Percentiles rank a stretch among this genome's conserved stretches.
phyloP scores from a whole-genome alignment of 1,140 invertebrate species.

The Sarcophaga bullata region DNA sequence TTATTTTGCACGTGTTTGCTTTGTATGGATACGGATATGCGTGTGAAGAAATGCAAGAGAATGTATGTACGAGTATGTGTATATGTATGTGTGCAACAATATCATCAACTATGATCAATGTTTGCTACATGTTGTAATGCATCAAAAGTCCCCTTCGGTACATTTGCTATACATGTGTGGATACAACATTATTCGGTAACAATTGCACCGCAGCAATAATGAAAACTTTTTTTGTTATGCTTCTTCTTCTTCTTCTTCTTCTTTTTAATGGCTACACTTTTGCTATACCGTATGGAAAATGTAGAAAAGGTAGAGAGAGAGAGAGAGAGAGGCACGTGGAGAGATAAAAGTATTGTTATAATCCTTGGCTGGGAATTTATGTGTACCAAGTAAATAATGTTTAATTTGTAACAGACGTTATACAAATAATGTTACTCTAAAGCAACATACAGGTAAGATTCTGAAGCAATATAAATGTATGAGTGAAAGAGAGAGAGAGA shows the following conservation, averaged over 20 bases:
- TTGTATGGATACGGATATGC: too few relatives aligned
- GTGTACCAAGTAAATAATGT: neutral
- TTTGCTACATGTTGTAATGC: slow-evolving; percentile 32
- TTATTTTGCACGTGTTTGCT: slow-evolving; percentile 9
- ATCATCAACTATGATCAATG: slow-evolving; percentile 39
- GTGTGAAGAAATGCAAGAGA: too few relatives aligned
- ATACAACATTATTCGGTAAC: slow-evolving; percentile 5
- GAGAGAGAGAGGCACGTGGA: neutral
- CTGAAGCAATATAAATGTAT: too few relatives aligned
- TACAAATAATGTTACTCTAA: neutral
- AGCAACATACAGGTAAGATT: too few relatives aligned
- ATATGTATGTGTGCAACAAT: neutral
- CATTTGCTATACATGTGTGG: neutral
- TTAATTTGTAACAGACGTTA: slow-evolving; percentile 15
- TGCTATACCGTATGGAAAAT: too few relatives aligned
- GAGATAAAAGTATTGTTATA: neutral
- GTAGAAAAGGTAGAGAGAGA: too few relatives aligned
- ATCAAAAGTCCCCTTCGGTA: slow-evolving; percentile 37
- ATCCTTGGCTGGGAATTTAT: neutral
- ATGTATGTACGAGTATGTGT: neutral
- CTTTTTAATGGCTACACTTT: too few relatives aligned
- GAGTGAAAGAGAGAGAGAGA: too few relatives aligned
- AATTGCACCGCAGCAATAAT: slow-evolving; percentile 23
- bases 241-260: too few relatives aligned
- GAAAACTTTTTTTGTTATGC: too few relatives aligned